phyloP scores from a whole-genome alignment of 2,113 vertebrate species.

The Thryonomys swinderianus region DNA sequence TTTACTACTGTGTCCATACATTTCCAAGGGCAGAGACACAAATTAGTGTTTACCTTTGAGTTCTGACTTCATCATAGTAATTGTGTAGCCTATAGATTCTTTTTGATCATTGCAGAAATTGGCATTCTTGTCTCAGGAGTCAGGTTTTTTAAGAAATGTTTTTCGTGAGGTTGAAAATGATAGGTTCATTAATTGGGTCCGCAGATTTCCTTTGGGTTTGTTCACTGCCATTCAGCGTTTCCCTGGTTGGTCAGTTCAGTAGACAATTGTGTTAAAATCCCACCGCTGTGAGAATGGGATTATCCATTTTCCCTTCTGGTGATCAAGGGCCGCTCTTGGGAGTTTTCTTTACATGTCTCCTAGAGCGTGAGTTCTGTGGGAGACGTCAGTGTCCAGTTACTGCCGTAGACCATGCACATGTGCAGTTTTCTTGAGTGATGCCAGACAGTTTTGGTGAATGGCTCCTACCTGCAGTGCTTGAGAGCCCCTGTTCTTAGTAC shows the following conservation, averaged over 20 bases:
- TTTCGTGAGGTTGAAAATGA: not conserved
- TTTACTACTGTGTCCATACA: not conserved
- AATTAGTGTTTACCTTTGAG: not conserved
- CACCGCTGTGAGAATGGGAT: not conserved
- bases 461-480: not conserved
- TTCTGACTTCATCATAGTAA: not conserved
- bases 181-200: not conserved
- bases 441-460: not conserved
- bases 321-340: not conserved
- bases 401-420: too few species aligned
- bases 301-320: not conserved
- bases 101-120: not conserved
- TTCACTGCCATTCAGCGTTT: not conserved
- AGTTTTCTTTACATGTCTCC: not conserved
- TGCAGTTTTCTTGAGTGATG: not conserved
- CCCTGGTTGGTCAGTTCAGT: not conserved
- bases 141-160: not conserved
- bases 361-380: not conserved
- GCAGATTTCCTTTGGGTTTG: not conserved
- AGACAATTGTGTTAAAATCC: not conserved
- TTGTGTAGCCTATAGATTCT: not conserved
- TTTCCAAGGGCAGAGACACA: not conserved
- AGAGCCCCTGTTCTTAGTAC: not conserved
- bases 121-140: not conserved
- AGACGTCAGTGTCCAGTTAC: not conserved